Evolutionary conservation across 2,797 vertebrate species (phyloP).

Genomic region (Presbytis comata): DNA sequence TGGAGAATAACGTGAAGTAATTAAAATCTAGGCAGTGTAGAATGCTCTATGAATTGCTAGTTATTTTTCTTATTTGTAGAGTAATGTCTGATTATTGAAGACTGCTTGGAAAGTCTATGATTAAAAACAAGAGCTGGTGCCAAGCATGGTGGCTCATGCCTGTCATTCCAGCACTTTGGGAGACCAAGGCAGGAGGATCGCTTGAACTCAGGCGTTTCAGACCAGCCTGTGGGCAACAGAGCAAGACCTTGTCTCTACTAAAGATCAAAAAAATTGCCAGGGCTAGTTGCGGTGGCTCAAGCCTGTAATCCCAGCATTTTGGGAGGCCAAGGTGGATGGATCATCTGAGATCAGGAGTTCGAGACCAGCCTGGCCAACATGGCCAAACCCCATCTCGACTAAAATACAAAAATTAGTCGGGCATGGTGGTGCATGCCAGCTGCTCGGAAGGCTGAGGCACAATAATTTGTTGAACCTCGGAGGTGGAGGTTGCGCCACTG

Average conservation of each 20-base stretch:
- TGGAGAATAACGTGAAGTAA: background rate
- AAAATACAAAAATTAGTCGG: no score
- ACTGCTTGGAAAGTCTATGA: background rate
- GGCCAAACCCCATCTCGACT: no score
- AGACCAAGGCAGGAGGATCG: background rate
- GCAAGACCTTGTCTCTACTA: background rate
- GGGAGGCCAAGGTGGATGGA: background rate
- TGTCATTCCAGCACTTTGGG: background rate
- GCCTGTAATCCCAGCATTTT: background rate
- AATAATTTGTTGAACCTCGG: no score
- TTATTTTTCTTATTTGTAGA: background rate
- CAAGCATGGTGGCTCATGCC: background rate
- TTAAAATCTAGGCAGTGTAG: background rate
- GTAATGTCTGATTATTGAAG: background rate
- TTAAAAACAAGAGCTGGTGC: background rate
- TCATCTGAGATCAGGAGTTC: background rate
- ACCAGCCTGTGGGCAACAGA: background rate
- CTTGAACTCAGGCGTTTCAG: background rate
- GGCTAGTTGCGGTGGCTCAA: background rate
- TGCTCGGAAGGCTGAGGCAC: no score
- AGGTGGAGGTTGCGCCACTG: no score
- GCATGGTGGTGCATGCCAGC: no score
- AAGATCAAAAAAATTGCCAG: background rate
- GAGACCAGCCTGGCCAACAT: background rate
- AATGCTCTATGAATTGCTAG: background rate